Conservation (phyloP, 2,888 invertebrate genomes). For the Macaria liturata region DNA sequence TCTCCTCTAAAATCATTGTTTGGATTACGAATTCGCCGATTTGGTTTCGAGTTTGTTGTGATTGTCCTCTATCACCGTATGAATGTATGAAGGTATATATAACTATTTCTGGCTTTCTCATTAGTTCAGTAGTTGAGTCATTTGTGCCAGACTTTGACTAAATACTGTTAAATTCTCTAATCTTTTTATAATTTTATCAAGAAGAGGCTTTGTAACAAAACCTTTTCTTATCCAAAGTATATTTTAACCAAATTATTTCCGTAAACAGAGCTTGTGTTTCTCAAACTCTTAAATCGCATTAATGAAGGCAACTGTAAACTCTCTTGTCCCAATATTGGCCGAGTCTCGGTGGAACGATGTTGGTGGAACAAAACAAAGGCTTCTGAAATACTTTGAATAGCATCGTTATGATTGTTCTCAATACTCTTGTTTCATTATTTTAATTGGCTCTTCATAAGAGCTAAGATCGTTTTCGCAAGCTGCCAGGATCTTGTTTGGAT, state of each 20-base stretch:
- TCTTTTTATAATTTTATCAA: too few relatives aligned
- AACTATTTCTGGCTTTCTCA: too few relatives aligned
- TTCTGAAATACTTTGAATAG: slow-evolving; percentile 13
- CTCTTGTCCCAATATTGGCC: slow-evolving; percentile 14
- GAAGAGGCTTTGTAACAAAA: too few relatives aligned
- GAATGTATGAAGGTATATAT: too few relatives aligned
- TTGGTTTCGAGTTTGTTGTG: too few relatives aligned
- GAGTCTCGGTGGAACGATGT: slow-evolving; percentile 10
- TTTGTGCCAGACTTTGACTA: too few relatives aligned
- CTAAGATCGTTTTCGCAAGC: slow-evolving; percentile 21
- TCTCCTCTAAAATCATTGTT: slow-evolving; percentile 23
- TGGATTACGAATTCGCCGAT: slow-evolving; percentile 4
- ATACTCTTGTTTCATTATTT: slow-evolving; percentile 31
- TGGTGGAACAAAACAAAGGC: slow-evolving; percentile 23
- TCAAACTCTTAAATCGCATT: slow-evolving; percentile 15
- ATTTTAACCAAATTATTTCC: neutral
- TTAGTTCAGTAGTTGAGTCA: too few relatives aligned
- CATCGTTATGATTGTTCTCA: slow-evolving; percentile 24
- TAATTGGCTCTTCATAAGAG: slow-evolving; percentile 26
- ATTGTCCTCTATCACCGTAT: too few relatives aligned
- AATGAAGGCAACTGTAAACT: slow-evolving; percentile 11
- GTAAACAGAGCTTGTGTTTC: slow-evolving; percentile 5
- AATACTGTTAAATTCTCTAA: too few relatives aligned
- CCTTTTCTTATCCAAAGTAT: too few relatives aligned
- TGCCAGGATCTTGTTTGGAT: slow-evolving; percentile 18